Evolutionary conservation across 2,113 vertebrate genomes (phyloP), one percentile per base, ranked within the genome.

Genomic region (Pogonocichla stellata): DNA sequence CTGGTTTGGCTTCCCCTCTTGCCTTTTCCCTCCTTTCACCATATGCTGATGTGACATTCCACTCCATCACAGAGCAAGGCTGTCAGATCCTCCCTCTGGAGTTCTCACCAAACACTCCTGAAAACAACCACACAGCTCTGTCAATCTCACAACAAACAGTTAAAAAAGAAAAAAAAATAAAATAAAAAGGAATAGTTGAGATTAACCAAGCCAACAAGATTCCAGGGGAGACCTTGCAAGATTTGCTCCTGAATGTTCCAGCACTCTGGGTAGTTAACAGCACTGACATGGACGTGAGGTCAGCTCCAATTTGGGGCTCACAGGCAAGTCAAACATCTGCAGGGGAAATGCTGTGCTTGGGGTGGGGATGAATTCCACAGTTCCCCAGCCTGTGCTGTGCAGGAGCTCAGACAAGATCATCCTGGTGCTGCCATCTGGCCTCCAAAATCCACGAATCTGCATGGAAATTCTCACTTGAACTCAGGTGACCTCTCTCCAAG

Each of bases 401-500:
- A 82, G 36, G 73, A 75, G 81, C 69, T 85, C 62, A 73, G 77
- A 90, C 80, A 77, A 79, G 91, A 61, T 34, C 40, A 84, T 89
- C 33, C 4, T 6, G 34, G 84, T 47, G 70, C 3, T 69, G 84
- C 93, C 93, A 95, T 92, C 93, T 95, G 96, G 91, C 78, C 91
- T 90, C 24, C 58, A 61, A 81, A 88, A 91, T 26, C 86, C 19
- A n/a, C 13, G 7, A 56, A 54, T 88, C 89, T 58, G 58, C 74
- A 61, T 6, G 7, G 24, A 90, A 90, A 91, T 73, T 77, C 91
- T 70, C 94, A 62, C 89, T 82, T 95, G 95, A 96, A 90, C 87
- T 91, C 50, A 58, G 54, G 42, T 22, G 86, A 94, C 90, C 84
- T 75, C 84, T 60, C 86, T 50, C 80, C n/a, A 7, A 89, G 71